Conservation (phyloP, 2,888 invertebrate species). For the Spilarctia lutea region DNA sequence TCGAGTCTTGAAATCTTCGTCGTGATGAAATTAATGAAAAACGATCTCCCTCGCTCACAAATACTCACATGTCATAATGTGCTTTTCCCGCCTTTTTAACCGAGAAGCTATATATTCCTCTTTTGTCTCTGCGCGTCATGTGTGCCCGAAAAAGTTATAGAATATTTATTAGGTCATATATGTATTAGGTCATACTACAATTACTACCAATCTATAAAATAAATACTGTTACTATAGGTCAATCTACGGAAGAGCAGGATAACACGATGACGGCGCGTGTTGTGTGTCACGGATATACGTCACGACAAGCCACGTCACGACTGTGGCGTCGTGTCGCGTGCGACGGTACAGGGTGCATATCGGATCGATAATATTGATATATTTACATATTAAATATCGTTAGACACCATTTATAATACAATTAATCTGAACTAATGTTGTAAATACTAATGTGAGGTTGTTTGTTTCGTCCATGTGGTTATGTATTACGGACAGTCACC, state of each 20-base stretch:
- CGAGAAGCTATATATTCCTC: too few relatives aligned
- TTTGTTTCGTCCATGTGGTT: background rate
- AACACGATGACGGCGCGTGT: constrained; percentile 21
- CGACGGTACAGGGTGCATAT: constrained; percentile 17
- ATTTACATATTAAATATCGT: constrained; percentile 1
- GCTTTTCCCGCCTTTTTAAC: too few relatives aligned
- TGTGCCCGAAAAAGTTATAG: too few relatives aligned
- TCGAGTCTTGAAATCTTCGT: too few relatives aligned
- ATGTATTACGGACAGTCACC: too few relatives aligned
- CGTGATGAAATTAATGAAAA: too few relatives aligned
- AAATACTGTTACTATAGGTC: constrained; percentile 12
- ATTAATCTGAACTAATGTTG: background rate
- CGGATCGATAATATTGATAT: constrained; percentile 12
- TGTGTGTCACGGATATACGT: constrained; percentile 13
- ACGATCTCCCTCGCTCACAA: too few relatives aligned
- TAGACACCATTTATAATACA: background rate
- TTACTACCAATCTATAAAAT: background rate
- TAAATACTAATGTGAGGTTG: background rate
- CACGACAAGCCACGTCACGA: constrained; percentile 26
- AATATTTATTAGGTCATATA: too few relatives aligned
- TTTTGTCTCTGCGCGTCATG: too few relatives aligned
- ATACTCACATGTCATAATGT: too few relatives aligned
- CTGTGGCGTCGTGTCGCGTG: constrained; percentile 18
- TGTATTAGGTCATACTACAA: too few relatives aligned
- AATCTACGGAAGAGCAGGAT: constrained; percentile 9